These are phyloP conservation scores for Sapajus apella DNA, from an alignment of 2,113 vertebrate species.

Conservation along the genomic window DNA sequence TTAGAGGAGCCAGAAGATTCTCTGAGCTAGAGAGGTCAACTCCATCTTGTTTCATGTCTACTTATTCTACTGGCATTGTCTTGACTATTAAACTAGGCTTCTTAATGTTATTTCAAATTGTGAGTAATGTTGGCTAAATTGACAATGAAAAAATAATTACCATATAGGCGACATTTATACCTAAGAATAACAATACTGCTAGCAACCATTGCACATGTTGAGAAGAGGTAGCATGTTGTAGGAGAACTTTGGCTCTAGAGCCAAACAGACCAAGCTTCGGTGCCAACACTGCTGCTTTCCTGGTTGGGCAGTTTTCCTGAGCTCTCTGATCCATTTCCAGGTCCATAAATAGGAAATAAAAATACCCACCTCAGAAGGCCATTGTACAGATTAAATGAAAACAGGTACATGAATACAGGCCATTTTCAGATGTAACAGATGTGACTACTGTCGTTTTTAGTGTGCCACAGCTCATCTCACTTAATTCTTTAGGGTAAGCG, in stretches of 20 bases:
- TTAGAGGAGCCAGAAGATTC: conserved; percentile 12
- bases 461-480: neutral
- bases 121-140: neutral
- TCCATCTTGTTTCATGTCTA: conserved; percentile 11
- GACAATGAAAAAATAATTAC: neutral
- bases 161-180: neutral
- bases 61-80: neutral
- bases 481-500: neutral
- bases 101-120: neutral
- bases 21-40: neutral
- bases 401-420: neutral
- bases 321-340: neutral
- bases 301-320: neutral
- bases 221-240: neutral
- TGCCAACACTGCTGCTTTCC: neutral
- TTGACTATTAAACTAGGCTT: conserved; percentile 22
- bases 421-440: neutral
- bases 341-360: conserved; percentile 32
- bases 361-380: neutral
- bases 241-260: neutral
- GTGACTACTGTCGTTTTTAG: neutral
- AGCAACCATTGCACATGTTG: neutral
- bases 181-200: neutral
- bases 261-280: neutral
- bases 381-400: neutral